These are phyloP conservation scores for Echinometra lucunter DNA, from an alignment of 53 echinoderm and acorn worm genomes.

Conservation along the genomic window DNA sequence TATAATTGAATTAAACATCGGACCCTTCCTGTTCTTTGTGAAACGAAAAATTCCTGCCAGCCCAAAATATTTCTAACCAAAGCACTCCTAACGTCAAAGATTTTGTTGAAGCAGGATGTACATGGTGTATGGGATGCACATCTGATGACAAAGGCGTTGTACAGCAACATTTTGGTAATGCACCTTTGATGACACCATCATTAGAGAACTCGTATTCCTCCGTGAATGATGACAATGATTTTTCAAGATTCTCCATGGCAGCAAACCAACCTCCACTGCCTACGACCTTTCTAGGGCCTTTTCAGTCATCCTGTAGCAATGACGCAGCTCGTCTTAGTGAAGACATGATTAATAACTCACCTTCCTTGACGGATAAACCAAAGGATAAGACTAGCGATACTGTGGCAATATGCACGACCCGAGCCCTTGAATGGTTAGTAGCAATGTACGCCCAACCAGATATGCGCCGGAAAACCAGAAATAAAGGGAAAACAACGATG, in stretches of 20 bases:
- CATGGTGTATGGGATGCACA: not conserved
- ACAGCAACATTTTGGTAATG: not conserved
- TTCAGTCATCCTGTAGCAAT: too few relatives aligned
- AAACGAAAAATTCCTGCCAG: not conserved
- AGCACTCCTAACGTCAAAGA: not conserved
- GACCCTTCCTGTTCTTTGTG: not conserved
- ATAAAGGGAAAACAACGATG: not conserved
- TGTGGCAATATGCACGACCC: too few relatives aligned
- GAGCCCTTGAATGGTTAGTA: not conserved
- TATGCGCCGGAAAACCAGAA: not conserved
- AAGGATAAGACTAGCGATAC: too few relatives aligned
- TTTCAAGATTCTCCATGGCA: not conserved
- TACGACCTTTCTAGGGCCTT: too few relatives aligned
- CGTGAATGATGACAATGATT: not conserved
- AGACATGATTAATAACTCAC: too few relatives aligned
- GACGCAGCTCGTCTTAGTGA: too few relatives aligned
- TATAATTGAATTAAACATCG: not conserved
- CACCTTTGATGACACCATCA: not conserved
- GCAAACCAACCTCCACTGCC: not conserved
- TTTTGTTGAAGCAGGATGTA: not conserved
- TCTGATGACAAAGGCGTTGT: not conserved
- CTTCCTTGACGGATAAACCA: too few relatives aligned
- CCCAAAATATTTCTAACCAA: not conserved
- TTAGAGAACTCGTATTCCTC: not conserved
- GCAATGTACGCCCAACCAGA: constrained; percentile 5